Conservation (phyloP, 2,888 invertebrate species). For the Malthinus flaveolus region DNA sequence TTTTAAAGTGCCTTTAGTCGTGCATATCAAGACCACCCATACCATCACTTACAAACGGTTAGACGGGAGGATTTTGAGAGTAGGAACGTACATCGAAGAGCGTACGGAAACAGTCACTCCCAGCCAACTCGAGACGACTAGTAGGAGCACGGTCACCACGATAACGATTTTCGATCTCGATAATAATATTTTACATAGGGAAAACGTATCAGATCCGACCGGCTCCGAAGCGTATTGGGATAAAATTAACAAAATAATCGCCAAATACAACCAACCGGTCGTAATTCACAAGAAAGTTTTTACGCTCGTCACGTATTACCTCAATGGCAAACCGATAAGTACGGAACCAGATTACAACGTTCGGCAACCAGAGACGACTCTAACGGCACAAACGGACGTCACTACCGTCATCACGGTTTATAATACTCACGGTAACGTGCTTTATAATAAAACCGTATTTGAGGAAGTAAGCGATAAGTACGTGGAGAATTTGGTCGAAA, state of each 20-base stretch:
- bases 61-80: background rate
- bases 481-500: background rate
- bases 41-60: background rate
- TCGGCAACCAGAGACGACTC: background rate
- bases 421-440: background rate
- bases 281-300: background rate
- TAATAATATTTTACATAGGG: background rate
- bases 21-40: constrained; percentile 1
- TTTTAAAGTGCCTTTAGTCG: constrained; percentile 6
- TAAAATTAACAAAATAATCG: constrained; percentile 5
- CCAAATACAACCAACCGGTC: background rate
- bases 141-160: background rate
- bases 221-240: constrained; percentile 13
- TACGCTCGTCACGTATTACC: constrained; percentile 6
- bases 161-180: constrained; percentile 5
- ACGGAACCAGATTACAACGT: background rate
- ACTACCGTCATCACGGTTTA: background rate
- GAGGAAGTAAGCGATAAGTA: background rate
- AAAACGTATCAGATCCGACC: constrained; percentile 8
- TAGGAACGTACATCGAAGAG: background rate
- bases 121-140: constrained; percentile 2
- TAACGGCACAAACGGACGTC: background rate
- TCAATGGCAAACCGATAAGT: constrained; percentile 10
- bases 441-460: background rate
- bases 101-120: background rate